Evolutionary conservation across 2,113 vertebrate species (phyloP).

Genomic region (Dromas ardeola): DNA sequence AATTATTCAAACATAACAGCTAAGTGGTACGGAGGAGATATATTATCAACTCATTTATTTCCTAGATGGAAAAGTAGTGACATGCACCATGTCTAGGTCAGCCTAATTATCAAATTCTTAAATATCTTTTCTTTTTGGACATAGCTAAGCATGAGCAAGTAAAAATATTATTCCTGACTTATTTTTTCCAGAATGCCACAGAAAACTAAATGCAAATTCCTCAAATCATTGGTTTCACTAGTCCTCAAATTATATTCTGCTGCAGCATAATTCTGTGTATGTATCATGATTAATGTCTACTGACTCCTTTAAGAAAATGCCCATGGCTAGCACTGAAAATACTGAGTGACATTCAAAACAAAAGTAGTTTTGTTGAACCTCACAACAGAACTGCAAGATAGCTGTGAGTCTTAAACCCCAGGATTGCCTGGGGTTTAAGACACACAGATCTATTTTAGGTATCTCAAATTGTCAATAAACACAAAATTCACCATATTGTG

Average conservation of each 20-base stretch:
- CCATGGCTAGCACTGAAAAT: neutral
- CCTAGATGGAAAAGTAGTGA: neutral
- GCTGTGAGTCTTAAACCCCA: neutral
- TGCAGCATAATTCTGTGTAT: neutral
- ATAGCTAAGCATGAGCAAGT: neutral
- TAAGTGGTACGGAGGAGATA: neutral
- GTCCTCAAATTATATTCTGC: neutral
- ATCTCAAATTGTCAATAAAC: neutral
- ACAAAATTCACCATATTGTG: neutral
- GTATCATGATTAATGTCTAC: neutral
- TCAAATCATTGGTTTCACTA: neutral
- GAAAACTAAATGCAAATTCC: neutral
- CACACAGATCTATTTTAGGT: neutral
- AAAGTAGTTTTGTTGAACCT: neutral
- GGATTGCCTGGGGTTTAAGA: neutral
- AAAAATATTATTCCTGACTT: neutral
- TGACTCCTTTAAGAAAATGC: neutral
- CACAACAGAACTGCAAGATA: neutral
- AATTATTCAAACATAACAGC: neutral
- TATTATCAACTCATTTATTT: neutral
- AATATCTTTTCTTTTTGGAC: neutral
- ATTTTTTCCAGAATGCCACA: neutral
- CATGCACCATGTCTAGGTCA: neutral
- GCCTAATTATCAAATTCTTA: neutral
- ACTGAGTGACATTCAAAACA: neutral